A percentile compares a stretch with the other conserved stretches of the same genome.
Evolutionary conservation across 2,113 vertebrate genomes (phyloP).

Genomic region (human): GRCh38 chr2:222602001-222602500

Average conservation of each 20-base stretch:
- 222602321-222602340: not conserved
- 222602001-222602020: not conserved
- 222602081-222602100: not conserved
- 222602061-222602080: not conserved
- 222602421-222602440: not conserved
- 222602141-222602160: not conserved
- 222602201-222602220: fast-evolving
- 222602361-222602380: not conserved
- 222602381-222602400: not conserved
- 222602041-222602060: not conserved
- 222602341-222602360: not conserved
- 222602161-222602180: not conserved
- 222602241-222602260: not conserved
- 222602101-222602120: not conserved
- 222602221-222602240: not conserved
- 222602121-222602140: not conserved
- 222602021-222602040: not conserved
- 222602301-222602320: not conserved
- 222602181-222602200: not conserved
- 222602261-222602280: not conserved
- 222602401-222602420: not conserved
- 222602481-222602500: not conserved
- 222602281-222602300: not conserved
- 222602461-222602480: not conserved
- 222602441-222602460: not conserved